Evolutionary conservation across 2,888 invertebrate genomes (phyloP).

Genomic region (Pyralis farinalis): DNA sequence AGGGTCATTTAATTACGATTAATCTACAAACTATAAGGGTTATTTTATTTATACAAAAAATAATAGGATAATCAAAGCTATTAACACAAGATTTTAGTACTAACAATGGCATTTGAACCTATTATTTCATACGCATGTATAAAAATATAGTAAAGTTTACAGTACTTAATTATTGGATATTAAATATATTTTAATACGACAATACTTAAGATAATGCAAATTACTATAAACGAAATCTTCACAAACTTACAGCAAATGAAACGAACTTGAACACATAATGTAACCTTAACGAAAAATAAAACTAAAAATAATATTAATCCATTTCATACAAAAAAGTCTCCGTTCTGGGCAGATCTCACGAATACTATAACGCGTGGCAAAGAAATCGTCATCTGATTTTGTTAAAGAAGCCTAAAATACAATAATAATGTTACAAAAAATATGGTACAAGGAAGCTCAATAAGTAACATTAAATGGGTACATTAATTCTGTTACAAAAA

Average conservation of each 20-base stretch:
- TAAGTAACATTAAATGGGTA: slow-evolving; percentile 58
- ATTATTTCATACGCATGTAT: too few relatives aligned
- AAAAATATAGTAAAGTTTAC: neutral
- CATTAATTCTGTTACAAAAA: slow-evolving; percentile 60
- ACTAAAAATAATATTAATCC: slow-evolving; percentile 34
- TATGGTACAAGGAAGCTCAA: slow-evolving; percentile 42
- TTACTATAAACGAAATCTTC: slow-evolving; percentile 2
- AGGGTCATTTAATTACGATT: too few relatives aligned
- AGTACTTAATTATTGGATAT: neutral
- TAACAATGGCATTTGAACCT: too few relatives aligned
- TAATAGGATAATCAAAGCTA: too few relatives aligned
- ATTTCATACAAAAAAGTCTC: slow-evolving; percentile 79
- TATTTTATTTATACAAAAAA: too few relatives aligned
- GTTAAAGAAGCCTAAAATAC: slow-evolving; percentile 22
- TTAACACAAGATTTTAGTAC: too few relatives aligned
- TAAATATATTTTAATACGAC: neutral
- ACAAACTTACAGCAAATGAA: neutral
- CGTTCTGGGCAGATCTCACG: slow-evolving; percentile 43
- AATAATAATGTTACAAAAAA: slow-evolving; percentile 32
- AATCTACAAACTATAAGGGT: too few relatives aligned
- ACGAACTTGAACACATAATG: neutral
- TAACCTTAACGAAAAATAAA: slow-evolving; percentile 14
- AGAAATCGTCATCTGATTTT: slow-evolving; percentile 43
- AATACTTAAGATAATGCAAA: slow-evolving; percentile 3
- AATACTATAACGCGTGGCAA: slow-evolving; percentile 14